phyloP scores from a whole-genome alignment of 1,140 invertebrate species.

The Globodera ellingtonae region DNA sequence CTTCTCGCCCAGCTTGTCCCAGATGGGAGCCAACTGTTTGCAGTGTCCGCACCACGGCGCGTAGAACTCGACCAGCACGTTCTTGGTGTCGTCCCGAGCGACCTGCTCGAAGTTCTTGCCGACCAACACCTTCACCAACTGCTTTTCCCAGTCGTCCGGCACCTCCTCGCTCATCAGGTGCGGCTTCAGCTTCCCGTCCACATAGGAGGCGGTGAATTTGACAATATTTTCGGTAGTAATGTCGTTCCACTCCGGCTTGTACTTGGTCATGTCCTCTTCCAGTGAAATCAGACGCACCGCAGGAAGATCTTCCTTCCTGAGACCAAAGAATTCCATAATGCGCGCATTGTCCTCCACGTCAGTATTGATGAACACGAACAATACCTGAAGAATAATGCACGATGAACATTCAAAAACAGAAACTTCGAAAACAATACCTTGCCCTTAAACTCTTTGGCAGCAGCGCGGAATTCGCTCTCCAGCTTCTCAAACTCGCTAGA shows the following conservation, averaged over 20 bases:
- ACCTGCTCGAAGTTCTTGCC: conserved; percentile 94
- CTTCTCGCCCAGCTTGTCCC: conserved; percentile 83
- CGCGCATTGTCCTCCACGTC: conserved; percentile 92
- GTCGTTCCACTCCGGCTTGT: conserved; percentile 82
- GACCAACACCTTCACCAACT: conserved; percentile 89
- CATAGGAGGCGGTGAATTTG: conserved; percentile 82
- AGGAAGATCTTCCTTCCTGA: conserved; percentile 84
- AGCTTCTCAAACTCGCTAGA: conserved; percentile 77
- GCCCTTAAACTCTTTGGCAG: conserved; percentile 81
- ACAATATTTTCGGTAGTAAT: conserved; percentile 75
- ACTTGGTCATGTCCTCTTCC: conserved; percentile 96
- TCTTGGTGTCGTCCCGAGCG: conserved; percentile 82
- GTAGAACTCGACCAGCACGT: conserved; percentile 95
- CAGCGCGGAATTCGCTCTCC: conserved; percentile 70
- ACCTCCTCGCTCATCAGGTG: conserved; percentile 90
- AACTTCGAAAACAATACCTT: conserved; percentile 29
- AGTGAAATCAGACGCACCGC: conserved; percentile 88
- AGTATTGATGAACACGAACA: conserved; percentile 92
- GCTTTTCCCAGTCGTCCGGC: conserved; percentile 94
- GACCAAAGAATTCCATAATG: conserved; percentile 97
- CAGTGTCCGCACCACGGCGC: conserved; percentile 57
- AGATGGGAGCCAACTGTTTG: conserved; percentile 82
- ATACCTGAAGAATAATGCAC: conserved; percentile 69
- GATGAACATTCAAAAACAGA: neutral
- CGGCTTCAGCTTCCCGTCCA: conserved; percentile 85